Conservation (phyloP, 2,113 vertebrate species). For the Tragelaphus strepsiceros region DNA sequence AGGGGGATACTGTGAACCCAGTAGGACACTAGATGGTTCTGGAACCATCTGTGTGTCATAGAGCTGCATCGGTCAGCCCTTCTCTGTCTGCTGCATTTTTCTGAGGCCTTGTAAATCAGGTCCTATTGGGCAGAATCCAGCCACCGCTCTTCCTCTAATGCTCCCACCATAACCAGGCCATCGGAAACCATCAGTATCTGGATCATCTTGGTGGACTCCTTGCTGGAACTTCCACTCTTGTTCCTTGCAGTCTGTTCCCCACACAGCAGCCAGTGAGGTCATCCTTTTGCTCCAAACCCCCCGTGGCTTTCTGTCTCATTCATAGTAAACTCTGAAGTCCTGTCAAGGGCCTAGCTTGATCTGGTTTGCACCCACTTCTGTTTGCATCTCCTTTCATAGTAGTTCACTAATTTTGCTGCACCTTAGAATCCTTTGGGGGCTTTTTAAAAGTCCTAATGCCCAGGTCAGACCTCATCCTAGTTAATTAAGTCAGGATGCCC, state of each 20-base stretch:
- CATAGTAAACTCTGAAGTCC: not conserved
- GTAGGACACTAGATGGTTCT: not conserved
- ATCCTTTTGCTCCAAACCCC: not conserved
- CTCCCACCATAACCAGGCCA: not conserved
- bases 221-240: not conserved
- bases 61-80: not conserved
- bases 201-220: not conserved
- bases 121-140: not conserved
- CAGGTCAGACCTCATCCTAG: not conserved
- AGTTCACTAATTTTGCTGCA: not conserved
- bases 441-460: not conserved
- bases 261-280: not conserved
- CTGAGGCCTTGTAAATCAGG: not conserved
- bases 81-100: not conserved
- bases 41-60: not conserved
- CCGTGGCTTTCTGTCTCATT: not conserved
- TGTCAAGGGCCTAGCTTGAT: not conserved
- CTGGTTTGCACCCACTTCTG: not conserved
- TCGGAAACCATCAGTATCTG: not conserved
- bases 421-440: not conserved
- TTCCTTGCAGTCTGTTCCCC: not conserved
- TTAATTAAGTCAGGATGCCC: not conserved
- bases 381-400: not conserved
- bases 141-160: not conserved
- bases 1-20: not conserved